Evolutionary conservation across 2,113 vertebrate genomes (phyloP).

Genomic region (Bos taurus): ARS-UCD2.0 NC_037328.1:42860501-42861000

Average conservation of each 20-base stretch:
- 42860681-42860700: not conserved
- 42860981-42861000: not conserved
- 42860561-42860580: not conserved
- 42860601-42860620: not conserved
- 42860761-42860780: not conserved
- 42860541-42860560: not conserved
- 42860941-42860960: not conserved
- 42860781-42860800: not conserved
- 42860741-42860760: not conserved
- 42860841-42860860: not conserved
- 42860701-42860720: not conserved
- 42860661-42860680: not conserved
- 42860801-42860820: not conserved
- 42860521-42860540: not conserved
- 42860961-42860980: conserved; percentile 26
- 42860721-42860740: not conserved
- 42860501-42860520: not conserved
- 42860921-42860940: not conserved
- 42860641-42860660: not conserved
- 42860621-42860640: not conserved
- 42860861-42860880: not conserved
- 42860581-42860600: not conserved
- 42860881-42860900: not conserved
- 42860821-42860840: not conserved
- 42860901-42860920: not conserved